Base-by-base conservation (phyloP, 2,888 invertebrate species). In the Drosophila nr. perissopoda region DNA sequence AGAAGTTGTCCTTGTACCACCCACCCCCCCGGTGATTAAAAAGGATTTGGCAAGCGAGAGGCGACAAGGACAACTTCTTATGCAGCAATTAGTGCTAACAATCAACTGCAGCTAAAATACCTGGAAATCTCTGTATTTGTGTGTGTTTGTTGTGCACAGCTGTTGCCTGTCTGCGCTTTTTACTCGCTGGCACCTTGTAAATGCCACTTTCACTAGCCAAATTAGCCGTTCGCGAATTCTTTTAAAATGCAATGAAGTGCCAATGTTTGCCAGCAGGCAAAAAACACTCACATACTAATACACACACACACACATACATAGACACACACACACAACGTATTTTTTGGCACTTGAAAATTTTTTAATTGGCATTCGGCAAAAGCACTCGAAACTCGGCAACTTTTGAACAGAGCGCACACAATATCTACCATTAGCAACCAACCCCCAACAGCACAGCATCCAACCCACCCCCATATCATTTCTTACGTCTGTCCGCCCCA, bases 181-280 rank as follows among this genome's bases (percentile, higher is more conserved):
- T 86, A 85, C 87, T 87, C 86, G 83, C 8, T 85, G 73, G 73
- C 53, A 54, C 63, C 34, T 18, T 54, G 53, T 42, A 40, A 42
- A 42, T 42, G 65, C 65, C 82, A 87, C 83, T 87, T 77, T 83
- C 86, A 82, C 79, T 88, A 81, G 82, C 82, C 84, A 88, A 87
- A 87, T 87, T 87, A 88, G 86, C 85, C 72, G 77, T 63, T 79
- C 58, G 76, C 79, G 74, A 74, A 74, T 81, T 86, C 76, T 82
- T 87, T 87, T 77, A 71, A 87, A 85, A 83, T 84, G 85, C 85
- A 87, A 87, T 87, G 84, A 85, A 83, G 81, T 85, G 83, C 80
- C 74, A 83, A 82, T 81, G 77, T 81, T 79, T 65, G 75, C 81
- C 54, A 46, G 65, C 78, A 66, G 78, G 65, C 68, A 75, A 58